Conservation (phyloP, 30 jellyfish, hydroid and myxozoan species). For the Calvadosia cruxmelitensis region DNA sequence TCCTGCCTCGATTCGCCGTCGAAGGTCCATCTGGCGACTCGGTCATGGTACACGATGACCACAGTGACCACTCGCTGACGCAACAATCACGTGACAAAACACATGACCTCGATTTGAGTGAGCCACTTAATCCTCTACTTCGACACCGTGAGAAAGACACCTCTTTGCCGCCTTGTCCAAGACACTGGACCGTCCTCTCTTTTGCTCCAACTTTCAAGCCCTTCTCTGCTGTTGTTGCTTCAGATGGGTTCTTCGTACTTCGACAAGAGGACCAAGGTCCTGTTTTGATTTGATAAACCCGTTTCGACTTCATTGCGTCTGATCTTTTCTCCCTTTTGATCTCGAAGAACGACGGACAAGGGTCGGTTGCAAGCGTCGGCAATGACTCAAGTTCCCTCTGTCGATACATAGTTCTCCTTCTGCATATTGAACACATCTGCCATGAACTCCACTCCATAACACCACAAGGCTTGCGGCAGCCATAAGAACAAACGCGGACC, state of each 20-base stretch:
- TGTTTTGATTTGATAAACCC: constrained; percentile 11
- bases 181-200: neutral
- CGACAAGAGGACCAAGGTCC: constrained; percentile 14
- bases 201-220: neutral
- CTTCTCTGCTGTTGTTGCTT: neutral
- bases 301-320: neutral
- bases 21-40: neutral
- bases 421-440: constrained; percentile 18
- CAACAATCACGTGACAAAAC: constrained; percentile 32
- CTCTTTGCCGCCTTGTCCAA: neutral
- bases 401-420: constrained; percentile 8
- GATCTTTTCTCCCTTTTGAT: neutral
- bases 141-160: too few relatives aligned
- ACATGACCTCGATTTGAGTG: too few relatives aligned
- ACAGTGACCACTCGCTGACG: constrained; percentile 22
- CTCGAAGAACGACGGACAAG: constrained; percentile 25
- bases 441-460: constrained; percentile 30
- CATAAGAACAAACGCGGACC: constrained; percentile 31
- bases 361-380: constrained; percentile 6
- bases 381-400: constrained; percentile 15
- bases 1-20: neutral
- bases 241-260: too few relatives aligned
- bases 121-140: too few relatives aligned
- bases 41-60: constrained; percentile 17
- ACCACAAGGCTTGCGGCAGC: constrained; percentile 36